Evolutionary conservation across 2,113 vertebrate species (phyloP).

Genomic region (Casuarius casuarius): DNA sequence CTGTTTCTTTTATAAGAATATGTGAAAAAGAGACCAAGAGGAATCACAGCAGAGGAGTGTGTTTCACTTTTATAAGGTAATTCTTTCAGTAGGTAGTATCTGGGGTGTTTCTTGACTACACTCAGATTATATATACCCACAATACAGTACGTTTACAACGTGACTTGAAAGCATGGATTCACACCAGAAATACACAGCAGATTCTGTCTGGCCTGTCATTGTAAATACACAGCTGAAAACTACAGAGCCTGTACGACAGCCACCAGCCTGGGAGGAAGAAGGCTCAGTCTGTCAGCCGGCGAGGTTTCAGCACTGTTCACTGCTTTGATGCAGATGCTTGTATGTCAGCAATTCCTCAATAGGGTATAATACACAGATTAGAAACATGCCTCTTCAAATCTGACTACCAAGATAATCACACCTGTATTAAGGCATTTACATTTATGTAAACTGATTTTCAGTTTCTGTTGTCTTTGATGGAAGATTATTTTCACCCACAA

Average conservation of each 20-base stretch:
- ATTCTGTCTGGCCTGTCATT: neutral
- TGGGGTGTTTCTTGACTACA: neutral
- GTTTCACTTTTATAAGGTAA: neutral
- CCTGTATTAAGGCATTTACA: neutral
- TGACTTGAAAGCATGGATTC: neutral
- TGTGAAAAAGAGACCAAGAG: neutral
- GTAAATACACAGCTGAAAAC: neutral
- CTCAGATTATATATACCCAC: neutral
- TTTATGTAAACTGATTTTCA: neutral
- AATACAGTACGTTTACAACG: neutral
- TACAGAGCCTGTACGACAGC: neutral
- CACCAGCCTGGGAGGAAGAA: neutral
- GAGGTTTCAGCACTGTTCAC: accelerated
- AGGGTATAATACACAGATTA: neutral
- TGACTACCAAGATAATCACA: neutral
- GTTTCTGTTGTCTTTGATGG: neutral
- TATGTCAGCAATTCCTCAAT: neutral
- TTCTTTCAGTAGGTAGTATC: neutral
- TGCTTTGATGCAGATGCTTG: neutral
- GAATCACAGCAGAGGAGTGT: neutral
- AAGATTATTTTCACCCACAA: neutral
- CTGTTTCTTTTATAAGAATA: neutral
- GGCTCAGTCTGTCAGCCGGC: neutral
- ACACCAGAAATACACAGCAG: neutral
- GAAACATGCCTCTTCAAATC: neutral